These are phyloP conservation scores for Thamnaconus septentrionalis DNA, from an alignment of 2,113 vertebrate species.

Conservation along the genomic window DNA sequence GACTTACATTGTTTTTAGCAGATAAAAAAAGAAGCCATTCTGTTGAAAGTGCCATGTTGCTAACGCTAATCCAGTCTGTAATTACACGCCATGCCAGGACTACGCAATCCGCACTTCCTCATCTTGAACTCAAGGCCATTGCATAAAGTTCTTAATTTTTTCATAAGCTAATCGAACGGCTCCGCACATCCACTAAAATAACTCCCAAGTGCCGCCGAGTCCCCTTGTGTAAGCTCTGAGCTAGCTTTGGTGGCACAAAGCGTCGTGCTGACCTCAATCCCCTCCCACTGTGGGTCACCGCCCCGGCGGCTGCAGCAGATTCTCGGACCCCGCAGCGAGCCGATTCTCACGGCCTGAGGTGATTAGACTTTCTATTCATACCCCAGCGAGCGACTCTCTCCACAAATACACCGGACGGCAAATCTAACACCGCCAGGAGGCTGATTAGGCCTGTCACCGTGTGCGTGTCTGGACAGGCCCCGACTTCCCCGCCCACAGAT, in stretches of 20 bases:
- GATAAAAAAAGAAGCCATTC: no score
- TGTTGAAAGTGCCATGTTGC: no score
- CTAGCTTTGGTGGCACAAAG: conserved; percentile 46
- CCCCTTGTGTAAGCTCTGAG: conserved; percentile 39
- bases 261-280: conserved; percentile 59
- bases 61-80: no score
- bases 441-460: conserved; percentile 24
- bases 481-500: conserved; percentile 14
- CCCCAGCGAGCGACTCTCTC: conserved; percentile 31
- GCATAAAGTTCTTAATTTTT: conserved; percentile 8
- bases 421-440: conserved; percentile 22
- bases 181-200: conserved; percentile 17
- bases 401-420: conserved; percentile 33
- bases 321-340: conserved; percentile 42
- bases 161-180: conserved; percentile 6
- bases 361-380: conserved; percentile 66
- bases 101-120: no score
- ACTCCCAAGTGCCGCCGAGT: conserved; percentile 16
- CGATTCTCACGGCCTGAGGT: conserved; percentile 42
- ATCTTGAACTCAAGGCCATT: no score
- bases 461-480: not conserved
- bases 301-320: conserved; percentile 34
- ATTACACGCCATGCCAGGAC: no score
- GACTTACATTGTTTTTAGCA: no score
- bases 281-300: conserved; percentile 56